A percentile compares a stretch with the other conserved stretches of the same genome.
Evolutionary conservation across 30 jellyfish, hydroid and myxozoan genomes (phyloP).

Genomic region (Phacellophora camtschatica): DNA sequence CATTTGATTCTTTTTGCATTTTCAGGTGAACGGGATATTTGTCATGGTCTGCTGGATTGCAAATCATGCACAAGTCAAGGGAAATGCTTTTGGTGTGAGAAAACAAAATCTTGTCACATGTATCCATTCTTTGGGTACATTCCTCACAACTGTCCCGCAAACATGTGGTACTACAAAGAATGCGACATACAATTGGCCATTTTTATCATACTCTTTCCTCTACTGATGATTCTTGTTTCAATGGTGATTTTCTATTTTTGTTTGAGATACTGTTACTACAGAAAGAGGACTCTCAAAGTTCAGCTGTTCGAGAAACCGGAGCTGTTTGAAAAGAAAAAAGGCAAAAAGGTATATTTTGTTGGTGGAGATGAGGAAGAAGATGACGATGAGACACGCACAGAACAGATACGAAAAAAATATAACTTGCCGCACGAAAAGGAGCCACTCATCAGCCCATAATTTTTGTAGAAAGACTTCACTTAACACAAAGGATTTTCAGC

Average conservation of each 20-base stretch:
- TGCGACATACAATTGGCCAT: slow-evolving; percentile 95
- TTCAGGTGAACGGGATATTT: slow-evolving; percentile 34
- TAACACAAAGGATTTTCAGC: no score
- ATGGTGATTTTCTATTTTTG: slow-evolving; percentile 94
- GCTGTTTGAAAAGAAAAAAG: slow-evolving; percentile 77
- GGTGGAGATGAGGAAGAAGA: slow-evolving; percentile 92
- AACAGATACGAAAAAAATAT: slow-evolving; percentile 80
- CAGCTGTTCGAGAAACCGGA: slow-evolving; percentile 96
- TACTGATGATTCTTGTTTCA: slow-evolving; percentile 78
- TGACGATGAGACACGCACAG: slow-evolving; percentile 81
- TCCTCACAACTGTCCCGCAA: slow-evolving; percentile 94
- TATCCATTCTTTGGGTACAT: slow-evolving; percentile 96
- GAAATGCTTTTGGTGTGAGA: slow-evolving; percentile 96
- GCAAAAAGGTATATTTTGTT: slow-evolving; percentile 88
- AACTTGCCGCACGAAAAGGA: slow-evolving; percentile 90
- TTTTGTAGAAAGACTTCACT: no score
- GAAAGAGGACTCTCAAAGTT: slow-evolving; percentile 71
- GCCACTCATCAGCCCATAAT: slow-evolving; percentile 84
- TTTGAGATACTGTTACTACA: slow-evolving; percentile 81
- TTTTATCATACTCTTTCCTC: slow-evolving; percentile 79
- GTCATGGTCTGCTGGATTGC: slow-evolving; percentile 51
- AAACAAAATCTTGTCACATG: slow-evolving; percentile 87
- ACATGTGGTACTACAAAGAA: slow-evolving; percentile 92
- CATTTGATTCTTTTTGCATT: background rate
- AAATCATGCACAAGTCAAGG: slow-evolving; percentile 71